These are phyloP conservation scores for Psilanteris sp. DNA, from an alignment of 1,140 invertebrate genomes.

Conservation along the genomic window DNA sequence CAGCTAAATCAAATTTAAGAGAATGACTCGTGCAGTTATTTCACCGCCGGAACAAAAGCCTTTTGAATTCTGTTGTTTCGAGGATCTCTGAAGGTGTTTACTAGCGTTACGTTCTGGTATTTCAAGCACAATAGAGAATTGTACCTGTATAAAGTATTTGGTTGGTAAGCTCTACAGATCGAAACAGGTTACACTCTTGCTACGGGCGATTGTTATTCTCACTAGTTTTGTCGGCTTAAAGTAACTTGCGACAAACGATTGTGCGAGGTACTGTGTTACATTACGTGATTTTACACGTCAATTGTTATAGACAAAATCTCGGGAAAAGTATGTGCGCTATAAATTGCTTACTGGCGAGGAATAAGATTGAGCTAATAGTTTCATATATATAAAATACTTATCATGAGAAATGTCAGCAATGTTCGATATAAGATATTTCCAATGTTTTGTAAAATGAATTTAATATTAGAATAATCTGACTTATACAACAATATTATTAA, in stretches of 20 bases:
- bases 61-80: constrained; percentile 74
- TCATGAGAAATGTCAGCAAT: no score
- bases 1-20: constrained; percentile 78
- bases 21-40: constrained; percentile 77
- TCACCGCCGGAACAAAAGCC: constrained; percentile 73
- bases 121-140: constrained; percentile 72
- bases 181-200: constrained; percentile 49
- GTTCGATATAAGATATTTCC: no score
- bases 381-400: no score
- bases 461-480: no score
- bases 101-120: constrained; percentile 69
- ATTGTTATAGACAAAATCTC: constrained; percentile 30
- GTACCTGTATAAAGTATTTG: constrained; percentile 64
- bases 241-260: constrained; percentile 55
- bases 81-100: constrained; percentile 73
- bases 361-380: constrained; percentile 32
- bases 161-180: constrained; percentile 54
- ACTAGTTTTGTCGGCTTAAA: constrained; percentile 37
- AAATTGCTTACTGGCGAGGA: constrained; percentile 27
- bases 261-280: constrained; percentile 47
- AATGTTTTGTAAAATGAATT: no score
- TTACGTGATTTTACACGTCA: constrained; percentile 47
- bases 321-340: no score
- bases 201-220: constrained; percentile 45
- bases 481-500: no score